Evolutionary conservation across 2,113 vertebrate species (phyloP), one percentile per base, ranked within the genome.

Genomic region (Polypterus senegalus): DNA sequence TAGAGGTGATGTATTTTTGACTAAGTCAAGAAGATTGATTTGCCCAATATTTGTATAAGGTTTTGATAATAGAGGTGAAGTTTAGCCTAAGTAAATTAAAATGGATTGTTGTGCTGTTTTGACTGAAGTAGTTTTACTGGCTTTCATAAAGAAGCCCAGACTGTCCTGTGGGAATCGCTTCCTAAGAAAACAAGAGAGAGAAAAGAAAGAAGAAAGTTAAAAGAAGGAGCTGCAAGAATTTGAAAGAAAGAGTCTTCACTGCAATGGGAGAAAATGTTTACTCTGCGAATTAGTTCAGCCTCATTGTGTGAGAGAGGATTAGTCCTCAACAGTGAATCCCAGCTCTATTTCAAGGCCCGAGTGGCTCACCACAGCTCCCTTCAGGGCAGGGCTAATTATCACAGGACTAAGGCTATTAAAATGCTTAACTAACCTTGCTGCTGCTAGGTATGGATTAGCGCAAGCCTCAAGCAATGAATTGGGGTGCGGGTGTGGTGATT

Each of bases 381-480:
- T 84, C 88, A 86, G 93, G 94, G 92, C 89, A 94, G 87, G 91
- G 83, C 93, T 97, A 97, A 98, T 98, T 97, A 97, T 93, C 92
- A 97, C 90, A 96, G 90, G 90, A 91, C 90, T 85, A 87, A 89
- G 91, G 88, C 93, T 91, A 97, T 98, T 97, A 95, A 95, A 86
- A 96, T 91, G 92, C 90, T 91, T 94, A 95, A 92, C 94, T 91
- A 97, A 89, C 88, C 88, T 92, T 85, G 76, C 88, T 90, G 92
- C 87, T 92, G 84, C 87, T 88, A 94, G 88, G 88, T 86, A 86
- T 91, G 92, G 94, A 97, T 97, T 97, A 97, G 88, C 86, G 74
- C 75, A 83, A 81, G 91, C 96, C 91, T 89, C 76, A 83, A 91
- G 96, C 91, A 88, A 88, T 86, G 80, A 73, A 77, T 75, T 82